These are phyloP conservation scores for Pocillopora grandis DNA, from an alignment of 92 coral and sea anemone genomes.

Conservation along the genomic window DNA sequence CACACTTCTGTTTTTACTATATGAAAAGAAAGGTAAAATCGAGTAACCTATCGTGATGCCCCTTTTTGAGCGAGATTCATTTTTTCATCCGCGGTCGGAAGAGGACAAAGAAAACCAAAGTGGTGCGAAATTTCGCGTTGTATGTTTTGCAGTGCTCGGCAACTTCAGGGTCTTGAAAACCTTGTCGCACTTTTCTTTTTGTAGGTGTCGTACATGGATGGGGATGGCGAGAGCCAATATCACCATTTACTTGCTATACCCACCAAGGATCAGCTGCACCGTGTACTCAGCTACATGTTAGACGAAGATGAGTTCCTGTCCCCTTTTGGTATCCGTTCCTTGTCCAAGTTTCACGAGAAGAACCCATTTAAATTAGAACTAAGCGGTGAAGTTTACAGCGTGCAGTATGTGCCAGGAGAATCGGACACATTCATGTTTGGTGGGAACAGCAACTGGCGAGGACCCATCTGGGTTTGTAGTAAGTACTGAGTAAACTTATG, in stretches of 20 bases:
- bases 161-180: neutral
- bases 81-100: neutral
- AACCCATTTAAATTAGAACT: slow-evolving; percentile 74
- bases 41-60: neutral
- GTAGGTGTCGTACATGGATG: slow-evolving; percentile 85
- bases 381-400: slow-evolving; percentile 74
- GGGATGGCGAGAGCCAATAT: slow-evolving; percentile 68
- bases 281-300: slow-evolving; percentile 82
- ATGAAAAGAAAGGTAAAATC: no score
- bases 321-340: slow-evolving; percentile 94
- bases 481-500: slow-evolving; percentile 30
- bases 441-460: slow-evolving; percentile 99
- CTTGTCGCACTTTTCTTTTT: slow-evolving; percentile 6
- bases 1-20: no score
- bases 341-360: slow-evolving; percentile 88
- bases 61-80: neutral
- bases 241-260: slow-evolving; percentile 94
- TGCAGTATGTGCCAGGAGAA: slow-evolving; percentile 94
- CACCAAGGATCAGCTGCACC: slow-evolving; percentile 83
- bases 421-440: slow-evolving; percentile 94
- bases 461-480: slow-evolving; percentile 98
- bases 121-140: neutral
- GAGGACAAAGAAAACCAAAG: neutral
- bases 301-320: slow-evolving; percentile 95
- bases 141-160: neutral